phyloP scores from a whole-genome alignment of 2,797 vertebrate species.

The Babyrousa celebensis region DNA sequence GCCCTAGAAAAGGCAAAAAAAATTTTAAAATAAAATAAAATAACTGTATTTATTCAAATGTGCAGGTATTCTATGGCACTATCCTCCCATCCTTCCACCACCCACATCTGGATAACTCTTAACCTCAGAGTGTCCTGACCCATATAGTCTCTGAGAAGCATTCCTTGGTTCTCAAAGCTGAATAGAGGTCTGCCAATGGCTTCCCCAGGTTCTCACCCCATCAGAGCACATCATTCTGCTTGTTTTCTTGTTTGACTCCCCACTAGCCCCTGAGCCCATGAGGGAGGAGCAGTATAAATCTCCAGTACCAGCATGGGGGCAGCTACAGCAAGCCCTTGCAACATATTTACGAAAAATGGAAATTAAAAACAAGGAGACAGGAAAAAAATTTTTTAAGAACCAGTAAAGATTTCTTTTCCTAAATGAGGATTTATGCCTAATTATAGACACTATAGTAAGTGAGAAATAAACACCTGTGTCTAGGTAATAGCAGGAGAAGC shows the following conservation, averaged over 20 bases:
- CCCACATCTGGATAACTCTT: background rate
- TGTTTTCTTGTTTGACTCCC: background rate
- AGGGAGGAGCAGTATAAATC: background rate
- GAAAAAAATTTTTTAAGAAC: background rate
- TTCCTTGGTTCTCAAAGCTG: background rate
- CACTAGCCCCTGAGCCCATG: background rate
- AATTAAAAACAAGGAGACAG: background rate
- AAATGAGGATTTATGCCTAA: conserved; percentile 21
- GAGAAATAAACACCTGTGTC: background rate
- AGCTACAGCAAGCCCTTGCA: conserved; percentile 3
- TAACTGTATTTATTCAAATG: background rate
- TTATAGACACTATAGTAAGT: background rate
- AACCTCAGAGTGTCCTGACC: background rate
- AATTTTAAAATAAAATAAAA: too few relatives aligned
- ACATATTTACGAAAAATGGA: conserved; percentile 27
- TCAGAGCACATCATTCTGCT: background rate
- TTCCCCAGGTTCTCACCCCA: background rate
- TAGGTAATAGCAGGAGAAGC: background rate
- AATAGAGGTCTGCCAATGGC: background rate
- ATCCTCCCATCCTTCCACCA: background rate
- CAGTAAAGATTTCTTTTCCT: background rate
- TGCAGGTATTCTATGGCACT: background rate
- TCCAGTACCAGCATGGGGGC: background rate
- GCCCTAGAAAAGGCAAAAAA: too few relatives aligned
- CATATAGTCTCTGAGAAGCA: background rate